Percentiles rank a stretch among this genome's conserved stretches.
Conservation (phyloP, 2,888 invertebrate species). For the Ophonus ardosiacus region DNA sequence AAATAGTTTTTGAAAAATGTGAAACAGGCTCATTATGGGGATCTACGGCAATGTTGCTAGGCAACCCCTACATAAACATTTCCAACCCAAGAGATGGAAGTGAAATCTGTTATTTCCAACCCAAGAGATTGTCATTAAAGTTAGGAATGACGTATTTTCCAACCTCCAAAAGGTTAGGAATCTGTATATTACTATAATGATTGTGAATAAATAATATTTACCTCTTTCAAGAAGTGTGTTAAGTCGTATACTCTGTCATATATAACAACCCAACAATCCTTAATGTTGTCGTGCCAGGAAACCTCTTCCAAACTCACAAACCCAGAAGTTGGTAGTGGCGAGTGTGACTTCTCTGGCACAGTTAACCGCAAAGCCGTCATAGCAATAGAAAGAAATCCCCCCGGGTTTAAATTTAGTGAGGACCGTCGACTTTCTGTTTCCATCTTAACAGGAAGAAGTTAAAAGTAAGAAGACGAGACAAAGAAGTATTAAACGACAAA, state of each 20-base stretch:
- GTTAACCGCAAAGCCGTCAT: conserved; percentile 56
- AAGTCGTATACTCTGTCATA: conserved; percentile 92
- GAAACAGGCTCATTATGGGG: no score
- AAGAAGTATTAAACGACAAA: no score
- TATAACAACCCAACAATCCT: conserved; percentile 92
- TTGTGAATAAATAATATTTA: conserved; percentile 70
- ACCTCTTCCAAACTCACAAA: conserved; percentile 86
- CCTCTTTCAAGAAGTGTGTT: conserved; percentile 85
- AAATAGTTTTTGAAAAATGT: no score
- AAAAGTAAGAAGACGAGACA: no score
- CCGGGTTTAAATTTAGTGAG: conserved; percentile 28
- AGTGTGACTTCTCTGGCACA: conserved; percentile 20
- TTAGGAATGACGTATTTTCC: no score
- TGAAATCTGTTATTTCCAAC: no score
- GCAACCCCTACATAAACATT: no score
- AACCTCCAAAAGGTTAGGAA: no score
- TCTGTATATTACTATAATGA: no score
- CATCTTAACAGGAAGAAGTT: conserved; percentile 7
- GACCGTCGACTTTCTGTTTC: conserved; percentile 25
- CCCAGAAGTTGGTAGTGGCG: conserved; percentile 73
- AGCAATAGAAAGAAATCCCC: conserved; percentile 47
- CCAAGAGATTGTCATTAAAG: no score
- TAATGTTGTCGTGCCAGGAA: conserved; percentile 83
- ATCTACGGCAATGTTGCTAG: no score
- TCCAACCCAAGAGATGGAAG: no score